These are phyloP conservation scores for Harpalus rufipes DNA, from an alignment of 2,888 invertebrate species.

Conservation along the genomic window DNA sequence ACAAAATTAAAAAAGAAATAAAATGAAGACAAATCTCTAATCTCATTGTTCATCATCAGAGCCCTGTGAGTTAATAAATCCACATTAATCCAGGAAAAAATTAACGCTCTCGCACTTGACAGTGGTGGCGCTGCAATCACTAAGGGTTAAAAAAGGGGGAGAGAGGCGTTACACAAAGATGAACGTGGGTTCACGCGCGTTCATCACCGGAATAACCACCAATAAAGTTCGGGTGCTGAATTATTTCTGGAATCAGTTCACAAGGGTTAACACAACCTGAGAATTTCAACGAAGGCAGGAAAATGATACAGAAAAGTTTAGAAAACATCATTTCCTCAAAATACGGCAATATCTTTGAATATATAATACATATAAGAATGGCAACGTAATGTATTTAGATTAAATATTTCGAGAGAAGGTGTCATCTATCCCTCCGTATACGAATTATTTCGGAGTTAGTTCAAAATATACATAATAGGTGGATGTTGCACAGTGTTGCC, in stretches of 20 bases:
- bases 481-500: too few relatives aligned
- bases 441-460: too few relatives aligned
- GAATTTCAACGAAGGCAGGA: too few relatives aligned
- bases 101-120: slow-evolving; percentile 30
- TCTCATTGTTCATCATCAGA: slow-evolving; percentile 44
- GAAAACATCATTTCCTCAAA: too few relatives aligned
- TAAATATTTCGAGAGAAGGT: too few relatives aligned
- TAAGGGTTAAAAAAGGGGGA: neutral
- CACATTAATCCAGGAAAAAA: slow-evolving; percentile 36
- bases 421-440: too few relatives aligned
- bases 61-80: slow-evolving; percentile 31
- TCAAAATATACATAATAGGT: too few relatives aligned
- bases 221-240: neutral
- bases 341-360: too few relatives aligned
- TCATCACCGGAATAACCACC: slow-evolving; percentile 36
- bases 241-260: neutral
- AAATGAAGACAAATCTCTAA: slow-evolving; percentile 38
- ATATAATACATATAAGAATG: too few relatives aligned
- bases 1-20: slow-evolving; percentile 12
- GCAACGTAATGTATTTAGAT: too few relatives aligned
- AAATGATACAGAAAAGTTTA: too few relatives aligned
- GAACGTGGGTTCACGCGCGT: slow-evolving; percentile 3
- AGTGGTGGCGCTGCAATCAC: neutral
- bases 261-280: too few relatives aligned
- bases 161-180: neutral